phyloP scores from a whole-genome alignment of 2,888 invertebrate species.

The Ferdinandea cuprea region DNA sequence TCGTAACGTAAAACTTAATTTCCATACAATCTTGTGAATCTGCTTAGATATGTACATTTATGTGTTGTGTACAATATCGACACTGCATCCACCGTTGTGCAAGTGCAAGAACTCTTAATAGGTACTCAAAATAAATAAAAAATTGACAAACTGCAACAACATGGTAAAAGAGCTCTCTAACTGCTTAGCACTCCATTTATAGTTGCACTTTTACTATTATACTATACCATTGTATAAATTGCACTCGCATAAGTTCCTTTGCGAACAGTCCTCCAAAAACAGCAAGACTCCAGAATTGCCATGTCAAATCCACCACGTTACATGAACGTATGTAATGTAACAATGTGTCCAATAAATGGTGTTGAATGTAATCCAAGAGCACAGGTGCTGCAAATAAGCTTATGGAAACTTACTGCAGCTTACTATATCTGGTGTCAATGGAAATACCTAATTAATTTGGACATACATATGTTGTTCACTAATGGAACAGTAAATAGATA shows the following conservation, averaged over 20 bases:
- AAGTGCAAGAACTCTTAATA: neutral
- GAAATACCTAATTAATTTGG: constrained; percentile 27
- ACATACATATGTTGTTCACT: constrained; percentile 31
- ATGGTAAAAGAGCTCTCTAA: neutral
- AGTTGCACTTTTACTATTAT: neutral
- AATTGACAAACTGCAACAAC: neutral
- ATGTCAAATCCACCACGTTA: constrained; percentile 66
- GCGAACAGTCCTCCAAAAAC: constrained; percentile 80
- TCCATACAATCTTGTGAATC: neutral
- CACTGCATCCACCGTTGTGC: neutral
- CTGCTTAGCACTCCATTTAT: neutral
- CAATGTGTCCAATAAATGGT: constrained; percentile 23
- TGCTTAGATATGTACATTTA: neutral
- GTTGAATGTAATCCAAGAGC: constrained; percentile 31
- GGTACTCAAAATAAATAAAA: neutral
- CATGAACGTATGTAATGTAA: constrained; percentile 1
- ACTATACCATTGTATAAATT: constrained; percentile 77
- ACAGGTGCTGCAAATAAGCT: constrained; percentile 58
- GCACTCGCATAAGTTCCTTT: constrained; percentile 80
- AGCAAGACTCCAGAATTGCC: constrained; percentile 81
- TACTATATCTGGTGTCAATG: constrained; percentile 22
- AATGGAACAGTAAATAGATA: constrained; percentile 21
- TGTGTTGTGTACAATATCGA: no score
- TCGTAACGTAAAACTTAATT: no score
- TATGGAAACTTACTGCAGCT: constrained; percentile 13